Evolutionary conservation across 2,888 invertebrate species (phyloP), one percentile per base, ranked within the genome.

Genomic region (Xanthia togata): DNA sequence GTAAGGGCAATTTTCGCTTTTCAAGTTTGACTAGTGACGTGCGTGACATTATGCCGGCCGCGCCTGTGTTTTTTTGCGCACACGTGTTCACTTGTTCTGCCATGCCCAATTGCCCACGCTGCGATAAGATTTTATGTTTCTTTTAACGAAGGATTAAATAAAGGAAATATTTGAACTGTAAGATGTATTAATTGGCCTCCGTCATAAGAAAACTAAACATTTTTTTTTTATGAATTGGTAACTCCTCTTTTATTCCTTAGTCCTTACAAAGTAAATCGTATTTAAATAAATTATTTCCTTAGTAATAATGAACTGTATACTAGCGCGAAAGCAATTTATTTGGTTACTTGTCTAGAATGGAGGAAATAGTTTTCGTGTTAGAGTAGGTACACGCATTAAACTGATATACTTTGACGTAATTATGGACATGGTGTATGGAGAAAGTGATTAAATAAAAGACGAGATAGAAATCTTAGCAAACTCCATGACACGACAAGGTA

Each of bases 401-500:
- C 64, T 55, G 12, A 69, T 55, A 69, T 55, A 77, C 70, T 79
- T 82, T 79, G 70, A 78, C 76, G 69, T 83, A 81, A 83, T 82
- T 85, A 84, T 76, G 31, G n/a, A 31, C 41, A 55, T 55, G 70
- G 62, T 64, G 70, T 69, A 75, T 53, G 69, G 80, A 75, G 87
- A 88, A 87, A 85, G 85, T 86, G 79, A 83, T 86, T 70, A 70
- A 78, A 83, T 81, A 74, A 73, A 79, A 81, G 73, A 70, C 44
- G 63, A 74, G 81, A 88, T 85, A 88, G 83, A 87, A 88, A 90
- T 88, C 87, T 83, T 73, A 76, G 86, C 78, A 83, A 85, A 85
- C 87, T 85, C 78, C 60, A 78, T 88, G 89, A 86, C 89, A 89
- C 74, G 81, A 70, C 74, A 78, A 86, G 71, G 79, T 90, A 91